Evolutionary conservation across 2,113 vertebrate species (phyloP).

Genomic region (Todiramphus chloris): DNA sequence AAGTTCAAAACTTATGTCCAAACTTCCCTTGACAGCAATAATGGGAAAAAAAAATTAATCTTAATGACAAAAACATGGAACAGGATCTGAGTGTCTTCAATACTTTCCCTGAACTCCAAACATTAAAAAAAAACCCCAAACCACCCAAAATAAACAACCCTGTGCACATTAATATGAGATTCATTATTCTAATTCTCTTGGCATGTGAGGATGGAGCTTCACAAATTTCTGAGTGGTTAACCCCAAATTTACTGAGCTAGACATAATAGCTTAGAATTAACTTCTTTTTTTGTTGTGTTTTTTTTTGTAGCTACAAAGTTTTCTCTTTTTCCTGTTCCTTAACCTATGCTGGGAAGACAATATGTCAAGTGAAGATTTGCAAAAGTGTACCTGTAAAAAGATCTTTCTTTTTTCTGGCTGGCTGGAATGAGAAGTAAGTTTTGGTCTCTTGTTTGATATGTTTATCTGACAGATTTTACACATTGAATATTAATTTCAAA

Average conservation of each 20-base stretch:
- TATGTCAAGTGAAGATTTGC: conserved; percentile 71
- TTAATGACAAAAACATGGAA: neutral
- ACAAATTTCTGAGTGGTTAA: neutral
- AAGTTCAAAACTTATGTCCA: neutral
- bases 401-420: conserved; percentile 62
- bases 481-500: neutral
- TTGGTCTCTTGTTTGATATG: neutral
- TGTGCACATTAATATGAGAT: neutral
- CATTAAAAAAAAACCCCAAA: rapidly evolving
- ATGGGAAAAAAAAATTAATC: no score
- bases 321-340: conserved; percentile 75
- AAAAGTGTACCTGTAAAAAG: conserved; percentile 29
- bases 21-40: neutral
- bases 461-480: neutral
- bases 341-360: conserved; percentile 73
- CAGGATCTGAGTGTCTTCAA: neutral
- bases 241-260: neutral
- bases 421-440: conserved; percentile 78
- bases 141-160: neutral
- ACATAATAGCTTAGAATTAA: neutral
- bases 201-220: neutral
- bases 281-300: no score
- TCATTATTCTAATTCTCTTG: neutral
- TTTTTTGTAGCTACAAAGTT: conserved; percentile 58
- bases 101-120: neutral